A percentile compares a stretch with the other conserved stretches of the same genome.
phyloP scores from a whole-genome alignment of 2,888 invertebrate genomes.

The Caenorhabditis afra region DNA sequence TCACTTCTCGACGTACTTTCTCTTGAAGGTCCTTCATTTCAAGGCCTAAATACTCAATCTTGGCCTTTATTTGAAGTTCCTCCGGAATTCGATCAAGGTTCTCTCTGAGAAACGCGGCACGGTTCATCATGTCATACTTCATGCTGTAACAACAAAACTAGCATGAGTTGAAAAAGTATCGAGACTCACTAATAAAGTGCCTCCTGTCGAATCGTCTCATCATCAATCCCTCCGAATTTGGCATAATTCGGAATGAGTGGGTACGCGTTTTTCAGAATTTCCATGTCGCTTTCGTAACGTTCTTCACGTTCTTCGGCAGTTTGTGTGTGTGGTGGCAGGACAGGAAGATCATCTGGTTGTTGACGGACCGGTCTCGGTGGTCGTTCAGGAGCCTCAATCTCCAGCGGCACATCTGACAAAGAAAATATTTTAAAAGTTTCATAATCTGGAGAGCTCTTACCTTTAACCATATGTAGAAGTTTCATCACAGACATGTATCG shows the following conservation, averaged over 20 bases:
- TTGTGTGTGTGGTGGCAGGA: conserved; percentile 1
- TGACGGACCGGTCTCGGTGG: not conserved
- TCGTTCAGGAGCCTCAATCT: not conserved
- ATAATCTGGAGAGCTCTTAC: not conserved
- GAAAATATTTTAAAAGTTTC: too few relatives aligned
- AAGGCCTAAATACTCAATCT: conserved; percentile 93
- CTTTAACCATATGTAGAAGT: conserved; percentile 24
- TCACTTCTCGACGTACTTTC: conserved; percentile 82
- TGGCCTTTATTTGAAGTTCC: conserved; percentile 91
- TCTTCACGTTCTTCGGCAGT: conserved; percentile 5
- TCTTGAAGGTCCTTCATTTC: conserved; percentile 96
- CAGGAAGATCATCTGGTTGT: not conserved
- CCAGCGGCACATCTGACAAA: not conserved
- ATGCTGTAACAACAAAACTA: conserved; percentile 15
- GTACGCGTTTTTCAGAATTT: conserved; percentile 21
- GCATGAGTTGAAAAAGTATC: not conserved
- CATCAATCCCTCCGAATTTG: not conserved
- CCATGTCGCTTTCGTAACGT: conserved; percentile 16
- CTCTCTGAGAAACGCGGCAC: conserved; percentile 91
- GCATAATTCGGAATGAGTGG: not conserved
- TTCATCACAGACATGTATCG: conserved; percentile 19
- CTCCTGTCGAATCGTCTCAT: conserved; percentile 21
- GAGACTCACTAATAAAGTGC: conserved; percentile 25
- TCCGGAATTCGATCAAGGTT: conserved; percentile 90
- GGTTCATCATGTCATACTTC: conserved; percentile 88